These are phyloP conservation scores for Piprites chloris DNA, from an alignment of 2,113 vertebrate genomes.

Conservation along the genomic window DNA sequence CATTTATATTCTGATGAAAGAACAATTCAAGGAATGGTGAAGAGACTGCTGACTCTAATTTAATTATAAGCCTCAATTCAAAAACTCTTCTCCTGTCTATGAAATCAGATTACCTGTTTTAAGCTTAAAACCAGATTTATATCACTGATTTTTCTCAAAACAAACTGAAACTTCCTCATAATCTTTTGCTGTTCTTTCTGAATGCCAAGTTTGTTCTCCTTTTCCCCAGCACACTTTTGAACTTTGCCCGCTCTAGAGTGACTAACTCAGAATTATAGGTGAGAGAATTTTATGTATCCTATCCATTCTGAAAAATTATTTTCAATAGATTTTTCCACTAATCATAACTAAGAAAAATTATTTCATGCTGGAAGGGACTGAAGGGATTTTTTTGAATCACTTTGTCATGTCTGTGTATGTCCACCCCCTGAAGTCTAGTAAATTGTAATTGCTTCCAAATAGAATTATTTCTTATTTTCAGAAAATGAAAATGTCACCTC, in stretches of 20 bases:
- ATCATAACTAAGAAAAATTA: not conserved
- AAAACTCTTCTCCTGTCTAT: not conserved
- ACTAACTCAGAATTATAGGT: not conserved
- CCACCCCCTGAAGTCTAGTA: not conserved
- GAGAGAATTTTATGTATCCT: not conserved
- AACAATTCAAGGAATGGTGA: not conserved
- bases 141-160: not conserved
- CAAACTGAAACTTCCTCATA: not conserved
- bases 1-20: constrained; percentile 27
- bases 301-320: not conserved
- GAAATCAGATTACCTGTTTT: not conserved
- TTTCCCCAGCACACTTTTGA: not conserved
- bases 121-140: not conserved
- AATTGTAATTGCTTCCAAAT: not conserved
- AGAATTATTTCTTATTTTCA: not conserved
- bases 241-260: not conserved
- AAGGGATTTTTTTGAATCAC: not conserved
- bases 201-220: not conserved
- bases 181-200: not conserved
- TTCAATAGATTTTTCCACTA: not conserved
- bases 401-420: not conserved
- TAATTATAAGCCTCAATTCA: not conserved
- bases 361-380: not conserved
- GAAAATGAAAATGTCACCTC: not conserved
- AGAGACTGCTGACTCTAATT: not conserved